Conservation (phyloP, 2,888 invertebrate species). For the Thymelicus lineola region DNA sequence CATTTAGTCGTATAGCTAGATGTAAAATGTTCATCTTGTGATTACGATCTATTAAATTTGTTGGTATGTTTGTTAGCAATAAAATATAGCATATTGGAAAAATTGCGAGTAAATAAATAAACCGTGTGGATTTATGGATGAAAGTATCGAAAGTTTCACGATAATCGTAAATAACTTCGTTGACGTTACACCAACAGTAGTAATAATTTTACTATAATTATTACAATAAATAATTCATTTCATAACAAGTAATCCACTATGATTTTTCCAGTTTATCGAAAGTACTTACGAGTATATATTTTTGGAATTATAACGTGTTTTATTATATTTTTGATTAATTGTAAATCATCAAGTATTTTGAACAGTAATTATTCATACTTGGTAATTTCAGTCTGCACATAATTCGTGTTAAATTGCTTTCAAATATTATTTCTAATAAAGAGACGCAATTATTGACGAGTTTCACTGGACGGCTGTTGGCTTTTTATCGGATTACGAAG, state of each 20-base stretch:
- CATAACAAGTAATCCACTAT: no score
- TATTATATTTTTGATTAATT: background rate
- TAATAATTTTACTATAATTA: no score
- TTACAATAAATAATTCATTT: no score
- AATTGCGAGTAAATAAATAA: background rate
- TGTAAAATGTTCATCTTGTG: background rate
- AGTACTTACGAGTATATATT: background rate
- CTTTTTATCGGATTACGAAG: slow-evolving; percentile 38
- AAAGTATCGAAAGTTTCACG: slow-evolving; percentile 1
- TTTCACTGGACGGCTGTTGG: slow-evolving; percentile 33
- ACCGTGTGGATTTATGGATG: background rate
- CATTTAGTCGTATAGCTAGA: background rate
- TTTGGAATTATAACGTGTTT: background rate
- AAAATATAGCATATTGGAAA: background rate
- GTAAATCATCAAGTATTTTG: slow-evolving; percentile 5
- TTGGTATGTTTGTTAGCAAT: slow-evolving; percentile 4
- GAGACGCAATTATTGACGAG: slow-evolving; percentile 32
- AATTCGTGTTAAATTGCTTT: slow-evolving; percentile 13
- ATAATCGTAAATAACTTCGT: background rate
- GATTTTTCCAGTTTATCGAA: no score
- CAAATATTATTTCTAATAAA: slow-evolving; percentile 33
- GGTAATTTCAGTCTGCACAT: slow-evolving; percentile 8
- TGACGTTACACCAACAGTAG: background rate
- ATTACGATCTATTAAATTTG: slow-evolving; percentile 17
- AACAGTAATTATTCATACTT: background rate